Percentiles rank a stretch among this genome's conserved stretches.
phyloP scores from a whole-genome alignment of 2,888 invertebrate genomes.

The Tetramorium bicarinatum region DNA sequence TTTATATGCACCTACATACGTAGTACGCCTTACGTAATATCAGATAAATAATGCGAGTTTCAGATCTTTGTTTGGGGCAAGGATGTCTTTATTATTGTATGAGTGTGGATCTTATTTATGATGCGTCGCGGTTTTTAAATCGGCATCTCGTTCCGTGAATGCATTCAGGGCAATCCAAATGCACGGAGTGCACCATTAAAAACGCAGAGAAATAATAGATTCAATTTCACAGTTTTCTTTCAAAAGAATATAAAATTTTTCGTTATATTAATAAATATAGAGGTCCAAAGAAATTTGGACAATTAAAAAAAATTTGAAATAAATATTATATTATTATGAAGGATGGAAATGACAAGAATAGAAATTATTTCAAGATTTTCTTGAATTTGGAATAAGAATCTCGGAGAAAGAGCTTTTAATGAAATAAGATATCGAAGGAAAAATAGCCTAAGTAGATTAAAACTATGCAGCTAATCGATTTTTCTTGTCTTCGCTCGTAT shows the following conservation, averaged over 20 bases:
- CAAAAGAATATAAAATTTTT: not conserved
- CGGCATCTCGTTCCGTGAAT: not conserved
- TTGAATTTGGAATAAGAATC: not conserved
- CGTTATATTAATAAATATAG: not conserved
- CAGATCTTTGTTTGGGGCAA: conserved; percentile 2
- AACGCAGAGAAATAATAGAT: not conserved
- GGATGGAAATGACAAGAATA: not conserved
- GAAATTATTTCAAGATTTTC: not conserved
- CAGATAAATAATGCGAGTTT: conserved; percentile 38
- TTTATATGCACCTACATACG: conserved; percentile 49
- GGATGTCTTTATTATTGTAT: not conserved
- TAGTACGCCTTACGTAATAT: conserved; percentile 42
- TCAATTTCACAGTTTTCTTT: not conserved
- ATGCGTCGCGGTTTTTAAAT: conserved; percentile 8
- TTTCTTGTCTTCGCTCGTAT: conserved; percentile 18
- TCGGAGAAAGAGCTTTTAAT: not conserved
- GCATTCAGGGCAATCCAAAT: not conserved
- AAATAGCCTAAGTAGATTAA: not conserved
- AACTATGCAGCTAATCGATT: conserved; percentile 6
- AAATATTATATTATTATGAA: not conserved
- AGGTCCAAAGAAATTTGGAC: not conserved
- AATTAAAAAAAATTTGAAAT: not conserved
- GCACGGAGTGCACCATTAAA: not conserved
- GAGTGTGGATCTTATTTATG: conserved; percentile 2
- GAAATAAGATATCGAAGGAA: not conserved